phyloP scores from a whole-genome alignment of 2,888 invertebrate species.

The Acanthosepion pharaonis region DNA sequence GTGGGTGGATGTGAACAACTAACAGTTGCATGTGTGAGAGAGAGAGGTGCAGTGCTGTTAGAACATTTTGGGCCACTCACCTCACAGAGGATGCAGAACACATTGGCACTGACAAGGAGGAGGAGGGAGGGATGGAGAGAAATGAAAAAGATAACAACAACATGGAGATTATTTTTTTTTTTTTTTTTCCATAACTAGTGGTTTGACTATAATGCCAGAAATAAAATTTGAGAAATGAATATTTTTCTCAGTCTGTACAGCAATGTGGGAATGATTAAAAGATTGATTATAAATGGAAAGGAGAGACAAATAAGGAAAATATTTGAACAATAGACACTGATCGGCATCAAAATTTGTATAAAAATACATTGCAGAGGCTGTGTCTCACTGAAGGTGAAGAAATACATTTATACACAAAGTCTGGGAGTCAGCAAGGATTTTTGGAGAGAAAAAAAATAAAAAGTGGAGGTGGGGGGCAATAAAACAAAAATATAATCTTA shows the following conservation, averaged over 20 bases:
- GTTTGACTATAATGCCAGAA: not conserved
- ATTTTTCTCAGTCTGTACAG: not conserved
- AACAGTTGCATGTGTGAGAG: not conserved
- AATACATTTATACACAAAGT: not conserved
- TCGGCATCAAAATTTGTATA: not conserved
- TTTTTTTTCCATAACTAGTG: not conserved
- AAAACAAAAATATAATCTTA: no score
- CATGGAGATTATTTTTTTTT: no score
- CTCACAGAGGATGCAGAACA: constrained; percentile 33
- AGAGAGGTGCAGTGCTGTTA: not conserved
- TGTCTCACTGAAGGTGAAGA: constrained; percentile 33
- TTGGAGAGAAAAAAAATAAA: no score
- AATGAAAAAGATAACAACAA: not conserved
- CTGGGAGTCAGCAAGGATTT: no score
- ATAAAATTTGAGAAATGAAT: not conserved
- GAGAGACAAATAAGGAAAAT: not conserved
- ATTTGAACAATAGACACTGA: not conserved
- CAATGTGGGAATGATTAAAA: not conserved
- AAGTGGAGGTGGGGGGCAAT: no score
- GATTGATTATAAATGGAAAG: not conserved
- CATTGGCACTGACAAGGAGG: constrained; percentile 13
- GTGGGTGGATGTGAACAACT: not conserved
- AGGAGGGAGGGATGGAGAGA: not conserved
- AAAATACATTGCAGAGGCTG: not conserved
- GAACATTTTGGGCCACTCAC: not conserved